phyloP scores from a whole-genome alignment of 2,113 vertebrate species.

The Callospermophilus lateralis region DNA sequence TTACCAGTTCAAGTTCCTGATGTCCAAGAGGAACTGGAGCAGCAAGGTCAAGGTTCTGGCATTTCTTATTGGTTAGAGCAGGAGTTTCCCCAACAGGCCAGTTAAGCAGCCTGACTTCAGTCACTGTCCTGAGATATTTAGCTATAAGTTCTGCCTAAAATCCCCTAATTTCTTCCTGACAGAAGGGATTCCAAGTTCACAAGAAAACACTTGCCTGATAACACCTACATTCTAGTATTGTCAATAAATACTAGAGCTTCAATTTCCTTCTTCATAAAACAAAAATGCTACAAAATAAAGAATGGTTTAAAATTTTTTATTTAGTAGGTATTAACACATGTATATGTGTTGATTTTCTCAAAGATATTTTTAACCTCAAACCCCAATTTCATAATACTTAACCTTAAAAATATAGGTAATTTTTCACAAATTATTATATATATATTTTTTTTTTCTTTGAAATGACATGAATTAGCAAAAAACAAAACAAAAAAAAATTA shows the following conservation, averaged over 20 bases:
- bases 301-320: background rate
- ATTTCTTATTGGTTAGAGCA: background rate
- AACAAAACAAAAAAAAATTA: background rate
- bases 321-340: background rate
- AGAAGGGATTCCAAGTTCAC: background rate
- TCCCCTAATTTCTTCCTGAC: background rate
- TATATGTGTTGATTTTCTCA: background rate
- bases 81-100: background rate
- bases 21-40: background rate
- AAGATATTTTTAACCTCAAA: conserved; percentile 52
- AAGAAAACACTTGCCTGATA: background rate
- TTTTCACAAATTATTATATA: too few relatives aligned
- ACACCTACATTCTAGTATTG: background rate
- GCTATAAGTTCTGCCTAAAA: background rate
- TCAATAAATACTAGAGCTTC: background rate
- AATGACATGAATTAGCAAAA: background rate
- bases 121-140: background rate
- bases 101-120: background rate
- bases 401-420: background rate
- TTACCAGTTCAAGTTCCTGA: conserved; percentile 8
- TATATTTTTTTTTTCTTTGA: too few relatives aligned
- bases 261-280: background rate
- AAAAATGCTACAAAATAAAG: background rate
- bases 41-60: conserved; percentile 8
- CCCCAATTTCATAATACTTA: background rate